A percentile compares a stretch with the other conserved stretches of the same genome.
Evolutionary conservation across 2,113 vertebrate species (phyloP).

Genomic region (Anolis carolinensis): DNA sequence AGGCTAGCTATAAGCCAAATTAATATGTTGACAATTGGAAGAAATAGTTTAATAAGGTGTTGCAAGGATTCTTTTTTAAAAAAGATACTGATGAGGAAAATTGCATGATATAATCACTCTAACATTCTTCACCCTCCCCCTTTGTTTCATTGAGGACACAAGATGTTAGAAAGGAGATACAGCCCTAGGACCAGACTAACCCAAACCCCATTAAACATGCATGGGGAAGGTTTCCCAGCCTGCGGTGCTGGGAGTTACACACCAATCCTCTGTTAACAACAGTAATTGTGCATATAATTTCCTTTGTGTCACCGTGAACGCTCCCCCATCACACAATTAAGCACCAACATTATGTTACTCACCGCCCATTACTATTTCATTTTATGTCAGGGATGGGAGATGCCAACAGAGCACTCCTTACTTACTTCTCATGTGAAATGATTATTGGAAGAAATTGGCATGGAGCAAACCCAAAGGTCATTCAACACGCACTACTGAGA

Average conservation of each 20-base stretch:
- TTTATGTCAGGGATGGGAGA: conserved; percentile 37
- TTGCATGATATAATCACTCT: conserved; percentile 60
- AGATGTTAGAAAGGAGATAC: conserved; percentile 65
- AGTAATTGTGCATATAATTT: conserved; percentile 77
- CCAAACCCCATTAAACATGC: conserved; percentile 76
- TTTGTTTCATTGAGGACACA: conserved; percentile 71
- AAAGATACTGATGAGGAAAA: conserved; percentile 51
- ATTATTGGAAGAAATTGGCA: neutral
- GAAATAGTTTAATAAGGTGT: conserved; percentile 49
- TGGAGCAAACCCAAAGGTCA: conserved; percentile 1
- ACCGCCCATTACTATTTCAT: conserved; percentile 55
- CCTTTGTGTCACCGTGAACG: conserved; percentile 66
- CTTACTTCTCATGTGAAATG: conserved; percentile 17
- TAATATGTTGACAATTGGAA: conserved; percentile 25
- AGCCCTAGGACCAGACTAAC: conserved; percentile 71
- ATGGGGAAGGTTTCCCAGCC: conserved; percentile 71
- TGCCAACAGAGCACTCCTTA: neutral
- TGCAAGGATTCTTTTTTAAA: conserved; percentile 43
- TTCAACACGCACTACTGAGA: neutral
- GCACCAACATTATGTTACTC: conserved; percentile 62
- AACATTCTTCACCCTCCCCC: conserved; percentile 36
- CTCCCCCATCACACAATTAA: conserved; percentile 67
- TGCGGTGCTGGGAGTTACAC: conserved; percentile 76
- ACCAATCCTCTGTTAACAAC: conserved; percentile 76
- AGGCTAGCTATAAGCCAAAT: conserved; percentile 51